Percentiles rank a stretch among this genome's conserved stretches.
These are phyloP conservation scores for Acrossocheilus wenchowensis DNA, from an alignment of 2,797 vertebrate genomes.

Conservation along the genomic window DNA sequence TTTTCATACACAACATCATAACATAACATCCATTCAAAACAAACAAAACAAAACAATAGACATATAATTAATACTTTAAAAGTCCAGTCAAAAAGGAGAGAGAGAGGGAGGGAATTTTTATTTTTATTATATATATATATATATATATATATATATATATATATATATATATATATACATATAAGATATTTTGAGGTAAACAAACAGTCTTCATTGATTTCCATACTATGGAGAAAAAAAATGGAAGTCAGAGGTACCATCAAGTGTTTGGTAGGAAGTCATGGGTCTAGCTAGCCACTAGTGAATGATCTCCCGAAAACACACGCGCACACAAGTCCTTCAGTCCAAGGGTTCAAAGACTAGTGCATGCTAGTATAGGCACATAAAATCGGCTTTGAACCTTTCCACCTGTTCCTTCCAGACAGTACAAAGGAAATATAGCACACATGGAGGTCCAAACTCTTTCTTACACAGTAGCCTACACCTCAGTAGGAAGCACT, in stretches of 20 bases:
- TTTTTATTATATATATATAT: no score
- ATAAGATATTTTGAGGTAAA: not conserved
- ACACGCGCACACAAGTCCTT: not conserved
- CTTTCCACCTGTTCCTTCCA: conserved; percentile 27
- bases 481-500: conserved; percentile 31
- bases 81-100: no score
- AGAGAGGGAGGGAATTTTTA: no score
- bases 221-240: not conserved
- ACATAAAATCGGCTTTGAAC: conserved; percentile 8
- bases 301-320: not conserved
- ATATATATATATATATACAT: no score
- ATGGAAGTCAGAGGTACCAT: not conserved
- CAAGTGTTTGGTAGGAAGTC: not conserved
- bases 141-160: no score
- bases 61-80: no score
- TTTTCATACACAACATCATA: no score
- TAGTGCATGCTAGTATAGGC: conserved; percentile 2
- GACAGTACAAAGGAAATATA: conserved; percentile 10
- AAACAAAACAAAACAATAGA: no score
- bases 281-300: not conserved
- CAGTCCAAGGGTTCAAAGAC: conserved; percentile 16
- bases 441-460: conserved; percentile 2
- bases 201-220: not conserved
- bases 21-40: no score
- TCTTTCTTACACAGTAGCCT: conserved; percentile 22